Evolutionary conservation across 2,797 vertebrate genomes (phyloP).

Genomic region (Gallinago solitaria): DNA sequence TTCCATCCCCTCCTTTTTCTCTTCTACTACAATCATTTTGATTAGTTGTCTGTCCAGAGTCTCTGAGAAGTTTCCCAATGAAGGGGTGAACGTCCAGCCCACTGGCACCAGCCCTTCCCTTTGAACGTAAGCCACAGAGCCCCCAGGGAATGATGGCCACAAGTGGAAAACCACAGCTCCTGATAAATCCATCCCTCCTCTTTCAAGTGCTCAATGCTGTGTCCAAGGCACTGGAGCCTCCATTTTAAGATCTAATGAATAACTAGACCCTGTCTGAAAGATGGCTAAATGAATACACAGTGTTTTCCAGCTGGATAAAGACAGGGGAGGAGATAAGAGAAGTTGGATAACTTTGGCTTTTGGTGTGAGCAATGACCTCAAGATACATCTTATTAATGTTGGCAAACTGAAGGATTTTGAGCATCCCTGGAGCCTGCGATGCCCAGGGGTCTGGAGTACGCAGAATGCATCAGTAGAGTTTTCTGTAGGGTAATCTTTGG

Average conservation of each 20-base stretch:
- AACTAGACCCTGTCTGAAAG: background rate
- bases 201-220: background rate
- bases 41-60: background rate
- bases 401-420: background rate
- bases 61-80: background rate
- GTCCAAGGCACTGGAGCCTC: background rate
- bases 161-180: background rate
- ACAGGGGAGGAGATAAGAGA: conserved; percentile 23
- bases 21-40: background rate
- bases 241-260: background rate
- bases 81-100: background rate
- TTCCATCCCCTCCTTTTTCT: background rate
- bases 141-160: background rate
- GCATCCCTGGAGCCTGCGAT: background rate
- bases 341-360: background rate
- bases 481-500: background rate
- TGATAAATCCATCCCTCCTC: background rate
- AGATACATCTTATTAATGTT: background rate
- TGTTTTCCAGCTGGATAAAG: background rate
- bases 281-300: background rate
- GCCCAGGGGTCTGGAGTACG: background rate
- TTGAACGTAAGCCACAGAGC: background rate
- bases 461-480: background rate
- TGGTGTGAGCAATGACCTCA: background rate
- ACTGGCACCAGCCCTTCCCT: background rate